Base-by-base conservation (phyloP, 2,888 invertebrate species). In the Leptogaster cylindrica region DNA sequence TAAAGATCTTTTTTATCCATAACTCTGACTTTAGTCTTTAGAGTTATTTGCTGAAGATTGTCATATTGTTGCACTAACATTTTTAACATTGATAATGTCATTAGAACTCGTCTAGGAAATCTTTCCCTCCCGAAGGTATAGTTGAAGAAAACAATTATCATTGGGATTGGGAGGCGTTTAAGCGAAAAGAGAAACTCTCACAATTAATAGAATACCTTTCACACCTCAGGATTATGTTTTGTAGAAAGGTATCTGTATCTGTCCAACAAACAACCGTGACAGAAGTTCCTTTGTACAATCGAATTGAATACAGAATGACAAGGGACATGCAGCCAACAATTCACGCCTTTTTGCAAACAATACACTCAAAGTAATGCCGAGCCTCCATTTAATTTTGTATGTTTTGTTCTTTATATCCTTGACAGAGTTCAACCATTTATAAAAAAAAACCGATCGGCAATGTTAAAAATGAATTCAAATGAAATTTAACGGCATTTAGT, bases 291-390 rank as follows among this genome's bases (percentile, higher is more conserved):
- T 64, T 46, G 46, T 46, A 27, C 27, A 33, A 48, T n/a, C 10
- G 33, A 33, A 33, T n/a, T n/a, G 33, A 48, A 33, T 18, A 2
- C 23, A 36, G 8, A 48, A 4, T 48, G 44, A 64, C 52, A 52
- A 52, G 23, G 48, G 25, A 58, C 65, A 67, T 65, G 65, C 31
- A 55, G 44, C 55, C 67, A 70, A 67, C 61, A 70, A 63, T 70
- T 70, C 70, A 70, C 70, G 70, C 70, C 70, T 70, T 70, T 69
- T 70, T 48, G 61, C 70, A 70, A 70, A 70, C 70, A 67, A 70
- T 67, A 51, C 61, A 50, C 41, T n/a, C n/a, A n/a, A 65, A 55
- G 67, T 66, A 69, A 67, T 39, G 44, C 18, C 51, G 55, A 36
- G 8, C 67, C 52, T 61, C 63, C 64, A 58, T n/a, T 65, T 70